These are phyloP conservation scores for Latheticus oryzae DNA, from an alignment of 2,888 invertebrate species.

Conservation along the genomic window DNA sequence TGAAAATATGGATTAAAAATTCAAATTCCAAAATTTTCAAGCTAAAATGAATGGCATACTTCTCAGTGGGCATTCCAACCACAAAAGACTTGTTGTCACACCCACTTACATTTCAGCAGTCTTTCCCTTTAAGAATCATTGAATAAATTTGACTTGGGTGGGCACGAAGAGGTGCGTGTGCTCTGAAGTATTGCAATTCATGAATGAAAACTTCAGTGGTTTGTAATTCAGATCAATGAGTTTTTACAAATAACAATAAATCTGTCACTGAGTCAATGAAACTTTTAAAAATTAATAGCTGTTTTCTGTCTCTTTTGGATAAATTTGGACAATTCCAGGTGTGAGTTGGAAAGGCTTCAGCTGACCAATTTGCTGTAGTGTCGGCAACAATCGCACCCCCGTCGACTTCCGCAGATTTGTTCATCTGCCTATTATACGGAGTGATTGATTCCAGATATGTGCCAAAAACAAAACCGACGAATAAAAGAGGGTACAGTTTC, in stretches of 20 bases:
- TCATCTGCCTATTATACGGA: conserved; percentile 48
- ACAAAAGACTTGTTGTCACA: no score
- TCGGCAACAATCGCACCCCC: conserved; percentile 51
- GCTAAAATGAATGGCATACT: no score
- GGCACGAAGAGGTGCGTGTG: conserved; percentile 23
- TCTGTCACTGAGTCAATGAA: conserved; percentile 9
- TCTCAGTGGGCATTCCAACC: no score
- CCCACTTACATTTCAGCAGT: no score
- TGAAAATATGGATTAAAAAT: no score
- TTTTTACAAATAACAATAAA: conserved; percentile 23
- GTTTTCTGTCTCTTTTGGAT: conserved; percentile 12
- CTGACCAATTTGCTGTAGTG: conserved; percentile 49
- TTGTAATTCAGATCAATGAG: conserved; percentile 12
- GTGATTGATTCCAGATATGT: conserved; percentile 27
- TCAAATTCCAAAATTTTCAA: no score
- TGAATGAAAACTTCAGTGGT: conserved; percentile 23
- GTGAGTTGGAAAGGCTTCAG: conserved; percentile 24
- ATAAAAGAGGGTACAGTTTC: no score
- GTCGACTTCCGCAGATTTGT: conserved; percentile 50
- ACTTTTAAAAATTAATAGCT: conserved; percentile 25
- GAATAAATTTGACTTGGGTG: conserved; percentile 20
- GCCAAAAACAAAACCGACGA: conserved; percentile 21
- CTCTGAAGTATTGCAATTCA: conserved; percentile 19
- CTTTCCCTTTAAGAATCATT: neutral
- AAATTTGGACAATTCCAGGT: conserved; percentile 24